These are phyloP conservation scores for Lithophane leautieri DNA, from an alignment of 2,888 invertebrate genomes.

Conservation along the genomic window DNA sequence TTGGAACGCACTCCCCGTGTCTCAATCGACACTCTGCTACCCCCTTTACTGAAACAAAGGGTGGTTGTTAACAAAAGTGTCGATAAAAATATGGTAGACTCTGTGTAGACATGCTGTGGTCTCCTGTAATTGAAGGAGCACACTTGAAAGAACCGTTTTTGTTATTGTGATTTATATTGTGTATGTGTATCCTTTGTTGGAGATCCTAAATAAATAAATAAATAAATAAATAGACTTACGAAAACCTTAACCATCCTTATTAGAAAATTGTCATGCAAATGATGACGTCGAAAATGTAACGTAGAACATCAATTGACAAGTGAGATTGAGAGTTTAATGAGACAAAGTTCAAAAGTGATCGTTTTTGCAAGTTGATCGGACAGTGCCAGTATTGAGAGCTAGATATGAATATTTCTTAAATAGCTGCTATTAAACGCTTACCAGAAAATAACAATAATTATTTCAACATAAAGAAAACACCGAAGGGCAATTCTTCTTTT, in stretches of 20 bases:
- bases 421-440: not conserved
- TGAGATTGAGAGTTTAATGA: not conserved
- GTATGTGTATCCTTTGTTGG: too few species aligned
- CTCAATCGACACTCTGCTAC: constrained; percentile 10
- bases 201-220: too few species aligned
- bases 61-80: constrained; percentile 9
- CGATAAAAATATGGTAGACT: not conserved
- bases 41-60: constrained; percentile 47
- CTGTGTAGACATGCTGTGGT: too few species aligned
- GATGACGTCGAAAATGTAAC: not conserved
- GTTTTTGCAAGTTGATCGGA: not conserved
- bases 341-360: not conserved
- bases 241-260: not conserved
- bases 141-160: too few species aligned
- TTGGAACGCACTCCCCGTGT: constrained; percentile 22
- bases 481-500: too few species aligned
- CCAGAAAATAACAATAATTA: not conserved
- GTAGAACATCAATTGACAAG: not conserved
- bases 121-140: too few species aligned
- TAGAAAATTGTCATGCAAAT: not conserved
- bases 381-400: not conserved
- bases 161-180: too few species aligned
- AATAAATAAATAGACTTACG: too few species aligned
- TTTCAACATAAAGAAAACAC: not conserved
- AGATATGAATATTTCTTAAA: too few species aligned